A percentile compares a stretch with the other conserved stretches of the same genome.
These are phyloP conservation scores for Dynastes grantii DNA, from an alignment of 2,888 invertebrate species.

Conservation along the genomic window DNA sequence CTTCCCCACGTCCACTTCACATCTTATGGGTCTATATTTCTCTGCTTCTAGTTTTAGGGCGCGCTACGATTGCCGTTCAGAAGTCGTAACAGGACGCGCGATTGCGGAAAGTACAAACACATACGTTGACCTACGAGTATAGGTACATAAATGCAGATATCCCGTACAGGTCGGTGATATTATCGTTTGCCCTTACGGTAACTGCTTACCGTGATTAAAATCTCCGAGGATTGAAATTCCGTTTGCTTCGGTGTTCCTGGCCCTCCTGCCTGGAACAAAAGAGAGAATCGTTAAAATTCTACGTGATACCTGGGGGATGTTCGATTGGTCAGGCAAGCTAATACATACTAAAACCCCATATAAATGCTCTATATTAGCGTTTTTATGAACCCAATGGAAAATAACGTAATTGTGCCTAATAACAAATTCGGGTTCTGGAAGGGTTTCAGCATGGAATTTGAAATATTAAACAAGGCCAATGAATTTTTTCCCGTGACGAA, in stretches of 20 bases:
- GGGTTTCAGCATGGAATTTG: neutral
- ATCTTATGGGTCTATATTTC: slow-evolving; percentile 19
- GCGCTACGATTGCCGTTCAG: slow-evolving; percentile 50
- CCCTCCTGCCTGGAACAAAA: slow-evolving; percentile 68
- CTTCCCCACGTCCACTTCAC: slow-evolving; percentile 42
- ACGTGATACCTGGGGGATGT: slow-evolving; percentile 40
- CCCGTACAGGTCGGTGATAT: slow-evolving; percentile 47
- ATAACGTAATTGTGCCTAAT: neutral
- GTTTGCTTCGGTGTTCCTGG: slow-evolving; percentile 69
- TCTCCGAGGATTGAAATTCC: slow-evolving; percentile 69
- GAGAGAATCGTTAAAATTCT: slow-evolving; percentile 40
- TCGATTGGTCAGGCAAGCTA: slow-evolving; percentile 39
- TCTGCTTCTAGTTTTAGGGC: slow-evolving; percentile 15
- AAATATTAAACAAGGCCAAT: neutral
- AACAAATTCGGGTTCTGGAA: neutral
- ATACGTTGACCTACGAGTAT: slow-evolving; percentile 48
- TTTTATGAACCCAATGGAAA: slow-evolving; percentile 9
- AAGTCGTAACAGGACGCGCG: slow-evolving; percentile 54
- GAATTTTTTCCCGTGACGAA: too few relatives aligned
- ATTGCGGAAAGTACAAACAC: slow-evolving; percentile 33
- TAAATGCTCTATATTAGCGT: neutral
- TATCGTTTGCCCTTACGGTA: slow-evolving; percentile 63
- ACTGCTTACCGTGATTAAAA: slow-evolving; percentile 70
- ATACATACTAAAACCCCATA: slow-evolving; percentile 25
- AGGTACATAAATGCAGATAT: slow-evolving; percentile 54